A percentile compares a stretch with the other conserved stretches of the same genome.
Conservation (phyloP, 2,888 invertebrate species). For the Morpho achilles region DNA sequence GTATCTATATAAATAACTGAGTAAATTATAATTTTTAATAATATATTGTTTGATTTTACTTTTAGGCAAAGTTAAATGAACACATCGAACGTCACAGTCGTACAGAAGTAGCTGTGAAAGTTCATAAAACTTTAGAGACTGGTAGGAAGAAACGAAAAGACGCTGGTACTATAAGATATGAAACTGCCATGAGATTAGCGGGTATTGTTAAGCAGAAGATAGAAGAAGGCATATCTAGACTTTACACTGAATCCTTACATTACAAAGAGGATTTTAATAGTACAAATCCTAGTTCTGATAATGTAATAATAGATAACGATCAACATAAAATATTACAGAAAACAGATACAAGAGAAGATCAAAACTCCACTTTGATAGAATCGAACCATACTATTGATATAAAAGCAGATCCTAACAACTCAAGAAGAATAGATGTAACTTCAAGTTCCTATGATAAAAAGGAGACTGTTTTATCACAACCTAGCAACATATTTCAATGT, state of each 20-base stretch:
- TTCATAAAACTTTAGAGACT: constrained; percentile 39
- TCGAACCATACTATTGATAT: not conserved
- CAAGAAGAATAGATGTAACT: not conserved
- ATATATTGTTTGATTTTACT: not conserved
- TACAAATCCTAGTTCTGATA: not conserved
- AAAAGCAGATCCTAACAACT: constrained; percentile 2
- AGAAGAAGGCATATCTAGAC: constrained; percentile 8
- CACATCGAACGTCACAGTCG: constrained; percentile 45
- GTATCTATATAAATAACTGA: too few relatives aligned
- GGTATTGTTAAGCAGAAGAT: constrained; percentile 35
- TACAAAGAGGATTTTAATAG: not conserved
- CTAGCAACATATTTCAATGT: not conserved
- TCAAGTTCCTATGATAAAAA: not conserved
- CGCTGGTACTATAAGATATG: constrained; percentile 40
- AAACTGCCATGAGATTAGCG: constrained; percentile 55
- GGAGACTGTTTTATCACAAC: not conserved
- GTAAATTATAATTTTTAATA: too few relatives aligned
- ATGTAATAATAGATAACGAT: not conserved
- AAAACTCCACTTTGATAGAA: not conserved
- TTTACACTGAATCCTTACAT: not conserved
- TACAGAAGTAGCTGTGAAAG: constrained; percentile 26
- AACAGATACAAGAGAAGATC: not conserved
- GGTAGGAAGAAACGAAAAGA: constrained; percentile 56
- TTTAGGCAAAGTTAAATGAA: constrained; percentile 49
- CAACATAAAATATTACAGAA: not conserved